Base-by-base conservation (phyloP, 2,797 vertebrate genomes). In the Paguma larvata region DNA sequence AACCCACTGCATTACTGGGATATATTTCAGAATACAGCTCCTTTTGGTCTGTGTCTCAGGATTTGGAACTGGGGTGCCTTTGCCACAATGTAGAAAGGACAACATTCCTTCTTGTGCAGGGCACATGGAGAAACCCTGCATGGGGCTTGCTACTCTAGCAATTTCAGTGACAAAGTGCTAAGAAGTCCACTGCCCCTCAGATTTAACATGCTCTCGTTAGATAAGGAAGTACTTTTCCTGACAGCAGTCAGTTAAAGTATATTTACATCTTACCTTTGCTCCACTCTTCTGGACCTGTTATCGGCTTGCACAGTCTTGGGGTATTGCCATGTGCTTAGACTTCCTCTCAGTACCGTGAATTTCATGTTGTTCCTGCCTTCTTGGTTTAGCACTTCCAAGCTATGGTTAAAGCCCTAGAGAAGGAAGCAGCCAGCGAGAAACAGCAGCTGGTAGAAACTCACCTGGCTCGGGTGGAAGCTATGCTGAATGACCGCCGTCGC, bases 391-490 rank as follows among this genome's bases (percentile, higher is more conserved):
- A 99, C 98, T 99, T 99, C 99, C 99, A 99, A 97, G 99, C 99
- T 5, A 99, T 99, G 99, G 99, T 99, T 89, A 99, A 99, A 98
- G 99, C 99, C 41, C 99, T 99, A 92, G 99, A 99, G 98, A 99
- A 99, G 96, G 99, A 99, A 97, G 99, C 99, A 34, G 99, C 99
- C 18, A 99, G 99, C 0, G 99, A 99, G 99, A 99, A 99, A 98
- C 99, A 99, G 98, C 99, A 99, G 98, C 99, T 99, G 73, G 99
- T 99, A 97, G 99, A 99, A 98, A 99, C 99, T 75, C 99, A 99
- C 98, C 98, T 99, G 75, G 99, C 99, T 46, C 99, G 99, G 0
- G 99, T 99, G 93, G 99, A 99, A 98, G 99, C 99, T 85, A 99
- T 99, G 99, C 98, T 99, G 94, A 99, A 99, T 0, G 99, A 99